Base-by-base conservation (phyloP, 37 sponge, comb jelly and placozoan species). In the Mnemiopsis leidyi region DNA sequence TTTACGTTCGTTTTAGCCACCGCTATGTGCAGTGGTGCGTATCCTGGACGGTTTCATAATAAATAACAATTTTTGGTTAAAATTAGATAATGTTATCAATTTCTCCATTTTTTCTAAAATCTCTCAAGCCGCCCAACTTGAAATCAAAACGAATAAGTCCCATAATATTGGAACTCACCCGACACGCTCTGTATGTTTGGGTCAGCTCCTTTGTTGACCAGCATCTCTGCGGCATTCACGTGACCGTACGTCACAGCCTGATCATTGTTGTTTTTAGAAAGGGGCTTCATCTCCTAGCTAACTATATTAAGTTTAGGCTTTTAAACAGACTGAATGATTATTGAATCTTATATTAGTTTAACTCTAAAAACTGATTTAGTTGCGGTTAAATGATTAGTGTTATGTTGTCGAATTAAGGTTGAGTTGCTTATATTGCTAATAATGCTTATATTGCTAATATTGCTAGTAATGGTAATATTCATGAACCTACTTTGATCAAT, bases 171-270 rank as follows among this genome's bases (percentile, higher is more conserved):
- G 18, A 20, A 71, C n/a, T 35, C 34, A 79, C 82, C 90, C 39
- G 61, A 21, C 3, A 25, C 90, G 25, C 90, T 85, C 36, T 32
- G 90, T 13, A 40, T 85, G 90, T 85, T 85, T 3, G 90, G 39
- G 90, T 85, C 35, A 3, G 90, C 90, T 2, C 90, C 90, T 26
- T 85, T 85, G 90, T 85, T 85, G 16, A 85, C 61, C n/a, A 85
- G 35, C 90, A 85, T 85, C 90, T 85, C 90, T n/a, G 90, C 36
- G 1, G 61, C 23, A 40, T 38, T 40, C 1, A 37, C 1, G 0
- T 39, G 48, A 25, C 90, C 90, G 2, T 28, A 23, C 16, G 61
- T 85, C 30, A 85, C 90, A 23, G 90, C 90, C 79, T 77, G 35
- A n/a, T n/a, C n/a, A n/a, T n/a, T n/a, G n/a, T n/a, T n/a, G n/a